Percentiles rank a stretch among this genome's conserved stretches.
Evolutionary conservation across 64 coral and sea anemone species (phyloP).

Genomic region (Acropora tenuis): DNA sequence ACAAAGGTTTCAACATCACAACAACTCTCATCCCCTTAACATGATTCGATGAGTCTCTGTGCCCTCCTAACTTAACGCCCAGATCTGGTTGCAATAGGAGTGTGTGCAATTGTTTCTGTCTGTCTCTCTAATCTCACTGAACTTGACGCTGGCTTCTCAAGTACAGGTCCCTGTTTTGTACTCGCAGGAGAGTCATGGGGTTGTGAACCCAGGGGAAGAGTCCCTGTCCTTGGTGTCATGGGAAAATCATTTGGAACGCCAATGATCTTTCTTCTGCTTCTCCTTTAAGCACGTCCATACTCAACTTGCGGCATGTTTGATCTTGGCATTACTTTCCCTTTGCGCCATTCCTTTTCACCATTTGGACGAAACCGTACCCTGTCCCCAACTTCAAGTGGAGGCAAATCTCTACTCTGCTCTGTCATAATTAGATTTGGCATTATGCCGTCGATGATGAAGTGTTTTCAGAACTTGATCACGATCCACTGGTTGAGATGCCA

Average conservation of each 20-base stretch:
- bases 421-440: not conserved
- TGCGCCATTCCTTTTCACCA: conserved; percentile 27
- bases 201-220: not conserved
- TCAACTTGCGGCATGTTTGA: conserved; percentile 30
- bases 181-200: conserved; percentile 15
- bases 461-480: no score
- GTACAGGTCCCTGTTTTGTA: not conserved
- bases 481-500: no score
- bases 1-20: not conserved
- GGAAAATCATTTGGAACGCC: conserved; percentile 52
- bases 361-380: no score
- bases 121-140: no score
- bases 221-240: not conserved
- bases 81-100: not conserved
- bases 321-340: conserved; percentile 65
- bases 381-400: no score
- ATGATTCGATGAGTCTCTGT: conserved; percentile 57
- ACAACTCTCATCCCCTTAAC: not conserved
- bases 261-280: conserved; percentile 32
- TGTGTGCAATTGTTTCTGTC: not conserved
- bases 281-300: no score
- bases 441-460: not conserved
- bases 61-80: conserved; percentile 30
- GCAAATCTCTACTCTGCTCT: no score
- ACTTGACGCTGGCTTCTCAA: not conserved